phyloP scores from a whole-genome alignment of 2,797 vertebrate species.

The Distichodus sexfasciatus region DNA sequence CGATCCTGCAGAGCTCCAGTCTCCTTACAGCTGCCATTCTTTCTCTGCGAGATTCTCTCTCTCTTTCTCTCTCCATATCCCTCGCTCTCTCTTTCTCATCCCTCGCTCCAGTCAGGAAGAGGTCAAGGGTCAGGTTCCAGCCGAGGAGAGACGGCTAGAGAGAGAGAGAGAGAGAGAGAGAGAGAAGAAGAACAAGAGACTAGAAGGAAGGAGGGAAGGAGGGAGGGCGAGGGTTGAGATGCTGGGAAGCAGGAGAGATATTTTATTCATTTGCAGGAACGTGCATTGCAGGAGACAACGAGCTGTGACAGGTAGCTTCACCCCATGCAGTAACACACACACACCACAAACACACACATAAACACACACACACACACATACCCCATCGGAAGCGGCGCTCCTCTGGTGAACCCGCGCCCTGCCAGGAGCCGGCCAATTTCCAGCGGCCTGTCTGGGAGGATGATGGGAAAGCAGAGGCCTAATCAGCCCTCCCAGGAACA shows the following conservation, averaged over 20 bases:
- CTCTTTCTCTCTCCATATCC: background rate
- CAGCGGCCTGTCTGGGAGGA: slow-evolving; percentile 78
- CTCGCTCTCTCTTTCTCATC: slow-evolving; percentile 51
- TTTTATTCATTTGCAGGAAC: slow-evolving; percentile 82
- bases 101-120: slow-evolving; percentile 67
- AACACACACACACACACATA: too few relatives aligned
- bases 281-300: slow-evolving; percentile 76
- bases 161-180: slow-evolving; percentile 47
- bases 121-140: slow-evolving; percentile 72
- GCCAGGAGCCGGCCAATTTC: slow-evolving; percentile 78
- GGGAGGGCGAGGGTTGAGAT: background rate
- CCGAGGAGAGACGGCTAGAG: slow-evolving; percentile 66
- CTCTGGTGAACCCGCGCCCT: slow-evolving; percentile 75
- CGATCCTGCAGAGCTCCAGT: slow-evolving; percentile 41
- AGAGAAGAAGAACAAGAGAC: background rate
- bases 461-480: slow-evolving; percentile 78
- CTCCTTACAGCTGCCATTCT: too few relatives aligned
- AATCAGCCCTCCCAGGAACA: slow-evolving; percentile 80
- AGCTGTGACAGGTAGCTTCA: slow-evolving; percentile 78
- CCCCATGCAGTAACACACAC: slow-evolving; percentile 50
- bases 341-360: too few relatives aligned
- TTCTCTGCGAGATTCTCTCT: background rate
- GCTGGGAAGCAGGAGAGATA: slow-evolving; percentile 64
- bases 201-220: background rate
- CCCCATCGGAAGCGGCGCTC: slow-evolving; percentile 26